Percentiles rank a stretch among this genome's conserved stretches.
These are phyloP conservation scores for Cheilosia pagana DNA, from an alignment of 2,888 invertebrate genomes.

Conservation along the genomic window DNA sequence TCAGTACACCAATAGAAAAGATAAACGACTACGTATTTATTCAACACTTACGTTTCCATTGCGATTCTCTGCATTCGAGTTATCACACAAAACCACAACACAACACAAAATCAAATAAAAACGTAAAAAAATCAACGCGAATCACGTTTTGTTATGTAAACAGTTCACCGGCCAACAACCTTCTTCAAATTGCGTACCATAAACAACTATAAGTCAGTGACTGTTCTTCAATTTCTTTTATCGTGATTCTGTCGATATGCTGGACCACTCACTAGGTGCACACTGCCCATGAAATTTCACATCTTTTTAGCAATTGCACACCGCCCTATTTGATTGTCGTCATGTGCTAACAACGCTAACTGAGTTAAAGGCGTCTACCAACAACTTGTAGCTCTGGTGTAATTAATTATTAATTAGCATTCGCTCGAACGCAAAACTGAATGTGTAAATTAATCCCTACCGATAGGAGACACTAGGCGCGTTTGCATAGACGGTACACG, in stretches of 20 bases:
- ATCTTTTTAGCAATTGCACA: slow-evolving; percentile 42
- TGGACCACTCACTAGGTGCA: slow-evolving; percentile 29
- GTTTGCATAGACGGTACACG: slow-evolving; percentile 31
- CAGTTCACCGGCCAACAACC: slow-evolving; percentile 8
- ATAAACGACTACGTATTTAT: background rate
- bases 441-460: slow-evolving; percentile 25
- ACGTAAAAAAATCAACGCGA: background rate
- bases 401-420: slow-evolving; percentile 18
- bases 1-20: background rate
- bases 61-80: background rate
- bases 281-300: slow-evolving; percentile 22
- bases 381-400: background rate
- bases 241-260: slow-evolving; percentile 10
- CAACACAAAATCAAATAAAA: background rate
- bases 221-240: background rate
- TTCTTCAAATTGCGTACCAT: slow-evolving; percentile 7
- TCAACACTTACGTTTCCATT: too few species aligned
- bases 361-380: background rate
- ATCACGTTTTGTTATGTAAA: slow-evolving; percentile 43
- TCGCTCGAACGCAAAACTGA: background rate
- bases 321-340: slow-evolving; percentile 32
- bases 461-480: background rate
- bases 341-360: slow-evolving; percentile 19
- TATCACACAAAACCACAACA: background rate
- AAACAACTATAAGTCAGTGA: slow-evolving; percentile 8